phyloP scores from a whole-genome alignment of 2,797 vertebrate species.

The Parotocinclus haroldoi region DNA sequence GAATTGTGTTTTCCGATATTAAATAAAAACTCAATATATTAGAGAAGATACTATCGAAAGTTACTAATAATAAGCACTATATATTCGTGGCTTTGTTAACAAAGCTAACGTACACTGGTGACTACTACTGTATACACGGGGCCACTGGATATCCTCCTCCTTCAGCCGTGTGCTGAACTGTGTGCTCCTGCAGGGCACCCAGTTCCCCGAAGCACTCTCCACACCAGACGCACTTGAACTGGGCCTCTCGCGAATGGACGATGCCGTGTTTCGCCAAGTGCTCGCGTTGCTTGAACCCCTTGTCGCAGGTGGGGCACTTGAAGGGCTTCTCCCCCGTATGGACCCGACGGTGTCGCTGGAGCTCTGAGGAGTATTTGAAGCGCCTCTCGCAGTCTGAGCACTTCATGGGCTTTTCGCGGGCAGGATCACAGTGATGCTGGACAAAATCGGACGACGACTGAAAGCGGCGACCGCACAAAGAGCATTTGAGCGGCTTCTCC shows the following conservation, averaged over 20 bases:
- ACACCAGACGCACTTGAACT: constrained; percentile 97
- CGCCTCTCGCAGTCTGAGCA: constrained; percentile 96
- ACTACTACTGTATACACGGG: constrained; percentile 79
- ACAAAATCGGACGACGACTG: constrained; percentile 95
- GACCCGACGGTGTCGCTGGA: constrained; percentile 91
- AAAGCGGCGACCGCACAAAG: constrained; percentile 91
- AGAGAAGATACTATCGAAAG: constrained; percentile 19
- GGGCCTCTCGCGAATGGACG: constrained; percentile 90
- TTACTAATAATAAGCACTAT: constrained; percentile 22
- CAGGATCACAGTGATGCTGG: constrained; percentile 92
- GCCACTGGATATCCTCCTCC: constrained; percentile 87
- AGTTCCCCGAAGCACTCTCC: constrained; percentile 92
- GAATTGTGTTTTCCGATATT: not conserved
- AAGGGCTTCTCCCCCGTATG: constrained; percentile 97
- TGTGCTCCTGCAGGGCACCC: constrained; percentile 91
- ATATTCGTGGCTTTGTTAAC: constrained; percentile 26
- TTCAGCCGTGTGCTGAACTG: constrained; percentile 89
- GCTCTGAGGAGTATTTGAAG: constrained; percentile 93
- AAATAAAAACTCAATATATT: constrained; percentile 27
- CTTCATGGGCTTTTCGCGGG: constrained; percentile 92
- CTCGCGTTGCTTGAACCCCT: constrained; percentile 96
- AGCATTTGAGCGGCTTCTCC: constrained; percentile 92
- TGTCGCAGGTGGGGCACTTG: constrained; percentile 92
- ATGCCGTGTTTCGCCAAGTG: constrained; percentile 96
- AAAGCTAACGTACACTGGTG: not conserved